Evolutionary conservation across 1,140 invertebrate species (phyloP).

Genomic region (Drosophila aff.): DNA sequence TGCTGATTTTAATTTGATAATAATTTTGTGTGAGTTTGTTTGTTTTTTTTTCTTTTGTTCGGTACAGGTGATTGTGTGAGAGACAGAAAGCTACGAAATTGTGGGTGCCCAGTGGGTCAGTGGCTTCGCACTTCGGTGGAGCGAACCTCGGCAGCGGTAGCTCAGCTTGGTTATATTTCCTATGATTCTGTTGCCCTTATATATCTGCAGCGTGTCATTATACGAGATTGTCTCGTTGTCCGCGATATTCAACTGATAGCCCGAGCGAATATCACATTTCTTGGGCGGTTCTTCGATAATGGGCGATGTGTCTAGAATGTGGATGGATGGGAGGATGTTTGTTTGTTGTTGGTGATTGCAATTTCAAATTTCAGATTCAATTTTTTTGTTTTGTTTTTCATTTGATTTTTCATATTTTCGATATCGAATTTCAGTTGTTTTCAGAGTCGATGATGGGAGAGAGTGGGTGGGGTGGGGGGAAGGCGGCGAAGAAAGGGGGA

Average conservation of each 20-base stretch:
- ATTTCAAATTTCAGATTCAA: conserved; percentile 31
- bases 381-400: conserved; percentile 38
- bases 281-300: conserved; percentile 76
- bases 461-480: background rate
- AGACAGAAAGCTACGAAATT: conserved; percentile 21
- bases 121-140: conserved; percentile 22
- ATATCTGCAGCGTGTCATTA: conserved; percentile 77
- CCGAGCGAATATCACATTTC: conserved; percentile 73
- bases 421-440: conserved; percentile 18
- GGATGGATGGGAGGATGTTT: conserved; percentile 72
- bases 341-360: conserved; percentile 41
- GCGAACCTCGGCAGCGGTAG: conserved; percentile 82
- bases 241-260: conserved; percentile 77
- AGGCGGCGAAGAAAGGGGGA: background rate
- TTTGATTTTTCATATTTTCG: conserved; percentile 34
- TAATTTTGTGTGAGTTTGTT: background rate
- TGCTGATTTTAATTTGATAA: conserved; percentile 4
- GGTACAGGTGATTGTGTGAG: conserved; percentile 17
- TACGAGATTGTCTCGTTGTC: conserved; percentile 79
- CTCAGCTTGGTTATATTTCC: conserved; percentile 81
- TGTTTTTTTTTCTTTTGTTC: too few relatives aligned
- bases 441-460: conserved; percentile 7
- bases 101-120: conserved; percentile 15
- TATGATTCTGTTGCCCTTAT: conserved; percentile 75
- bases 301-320: conserved; percentile 83